Conservation (phyloP, 2,888 invertebrate species). For the Acanthopleura granulata region DNA sequence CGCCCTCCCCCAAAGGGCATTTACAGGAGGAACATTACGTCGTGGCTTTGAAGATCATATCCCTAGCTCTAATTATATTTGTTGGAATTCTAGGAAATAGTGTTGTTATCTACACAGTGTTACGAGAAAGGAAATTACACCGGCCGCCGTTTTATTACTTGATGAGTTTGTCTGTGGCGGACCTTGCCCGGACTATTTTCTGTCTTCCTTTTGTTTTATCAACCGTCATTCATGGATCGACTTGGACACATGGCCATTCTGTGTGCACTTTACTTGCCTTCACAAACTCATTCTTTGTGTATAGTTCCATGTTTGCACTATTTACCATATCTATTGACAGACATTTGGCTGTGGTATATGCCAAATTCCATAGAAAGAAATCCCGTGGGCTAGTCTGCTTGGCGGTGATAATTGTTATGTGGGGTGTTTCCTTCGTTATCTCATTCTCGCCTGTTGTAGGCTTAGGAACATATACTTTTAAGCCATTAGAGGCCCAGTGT, state of each 20-base stretch:
- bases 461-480: constrained; percentile 55
- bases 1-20: not conserved
- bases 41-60: constrained; percentile 30
- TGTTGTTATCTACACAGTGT: constrained; percentile 44
- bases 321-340: constrained; percentile 58
- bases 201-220: constrained; percentile 61
- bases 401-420: constrained; percentile 49
- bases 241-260: constrained; percentile 55
- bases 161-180: constrained; percentile 56
- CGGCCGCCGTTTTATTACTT: constrained; percentile 62
- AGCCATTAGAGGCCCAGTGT: constrained; percentile 58
- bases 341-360: constrained; percentile 50
- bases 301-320: constrained; percentile 52
- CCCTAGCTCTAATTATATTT: constrained; percentile 40
- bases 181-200: constrained; percentile 55
- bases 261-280: constrained; percentile 61
- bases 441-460: constrained; percentile 64
- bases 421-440: constrained; percentile 55
- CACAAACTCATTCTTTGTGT: constrained; percentile 60
- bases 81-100: constrained; percentile 47
- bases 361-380: constrained; percentile 52
- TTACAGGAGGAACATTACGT: constrained; percentile 22
- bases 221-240: constrained; percentile 52
- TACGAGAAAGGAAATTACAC: constrained; percentile 49
- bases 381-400: constrained; percentile 52